Conservation (phyloP, 2,113 vertebrate species). For the Cochlearius cochlearius region DNA sequence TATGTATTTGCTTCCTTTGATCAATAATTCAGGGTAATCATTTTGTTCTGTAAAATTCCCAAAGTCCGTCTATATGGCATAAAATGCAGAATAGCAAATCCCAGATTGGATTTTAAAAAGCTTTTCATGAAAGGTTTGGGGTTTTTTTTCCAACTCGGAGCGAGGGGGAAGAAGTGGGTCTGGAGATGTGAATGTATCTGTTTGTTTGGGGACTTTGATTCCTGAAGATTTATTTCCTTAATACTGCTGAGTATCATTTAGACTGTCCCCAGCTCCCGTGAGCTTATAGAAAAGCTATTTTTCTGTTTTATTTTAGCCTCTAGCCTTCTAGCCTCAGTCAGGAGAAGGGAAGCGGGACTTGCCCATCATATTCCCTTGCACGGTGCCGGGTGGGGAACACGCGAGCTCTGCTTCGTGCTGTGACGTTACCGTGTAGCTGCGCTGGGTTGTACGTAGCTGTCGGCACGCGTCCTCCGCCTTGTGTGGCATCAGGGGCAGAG, state of each 20-base stretch:
- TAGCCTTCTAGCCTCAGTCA: neutral
- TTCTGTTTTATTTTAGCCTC: neutral
- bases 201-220: conserved; percentile 10
- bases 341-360: neutral
- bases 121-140: neutral
- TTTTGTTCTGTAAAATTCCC: conserved; percentile 26
- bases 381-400: accelerated
- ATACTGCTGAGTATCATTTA: neutral
- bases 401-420: accelerated
- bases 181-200: neutral
- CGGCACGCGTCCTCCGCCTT: accelerated
- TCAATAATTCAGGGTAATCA: conserved; percentile 37
- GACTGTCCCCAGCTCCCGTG: neutral
- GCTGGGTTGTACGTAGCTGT: accelerated
- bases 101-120: neutral
- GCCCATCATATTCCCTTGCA: accelerated
- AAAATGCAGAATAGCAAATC: conserved; percentile 12
- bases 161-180: neutral
- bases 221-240: conserved; percentile 12
- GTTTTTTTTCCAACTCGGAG: neutral
- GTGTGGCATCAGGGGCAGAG: accelerated
- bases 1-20: neutral
- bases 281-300: neutral
- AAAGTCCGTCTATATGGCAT: neutral
- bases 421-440: accelerated